Evolutionary conservation across 30 jellyfish, hydroid and myxozoan genomes (phyloP), one percentile per base, ranked within the genome.

Genomic region (Sanderia malayensis): DNA sequence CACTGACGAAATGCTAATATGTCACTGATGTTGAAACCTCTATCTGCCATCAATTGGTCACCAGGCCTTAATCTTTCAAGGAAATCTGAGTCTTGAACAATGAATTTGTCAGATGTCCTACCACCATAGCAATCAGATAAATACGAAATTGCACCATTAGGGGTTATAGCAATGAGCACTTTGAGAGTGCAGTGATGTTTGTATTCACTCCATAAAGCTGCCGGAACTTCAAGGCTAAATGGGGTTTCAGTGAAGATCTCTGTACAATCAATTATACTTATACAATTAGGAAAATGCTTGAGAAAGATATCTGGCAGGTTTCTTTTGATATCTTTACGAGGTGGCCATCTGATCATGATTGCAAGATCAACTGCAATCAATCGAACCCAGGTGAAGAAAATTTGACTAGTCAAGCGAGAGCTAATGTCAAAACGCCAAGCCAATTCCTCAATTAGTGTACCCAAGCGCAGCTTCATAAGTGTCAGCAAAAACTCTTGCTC

Each of bases 81-180:
- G 29, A 71, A 46, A 26, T 80, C n/a, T n/a, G n/a, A n/a, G n/a
- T n/a, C n/a, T n/a, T n/a, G n/a, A n/a, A n/a, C n/a, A n/a, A n/a
- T n/a, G 44, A 13, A 52, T 46, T 23, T 29, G 27, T 49, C 84
- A 0, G 61, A n/a, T 46, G 82, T 80, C 24, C 84, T 21, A 18
- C 84, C 84, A 46, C 84, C 84, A 52, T 71, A 71, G 25, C 28
- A 13, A 10, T 19, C 20, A 9, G 84, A 71, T 17, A 71, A 22
- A 46, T 23, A 71, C 13, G 84, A 45, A 45, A 71, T 52, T 0
- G 84, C 59, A 8, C 84, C 84, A 71, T 71, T 71, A n/a, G 84
- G 84, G 19, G 84, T 71, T 44, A n/a, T n/a, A 46, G 2, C 20
- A 59, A 59, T 9, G 31, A 59, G 71, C 6, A 59, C 31, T 29